Conservation (phyloP, 37 sponge, comb jelly and placozoan genomes). For the Dysidea cf. avara region DNA sequence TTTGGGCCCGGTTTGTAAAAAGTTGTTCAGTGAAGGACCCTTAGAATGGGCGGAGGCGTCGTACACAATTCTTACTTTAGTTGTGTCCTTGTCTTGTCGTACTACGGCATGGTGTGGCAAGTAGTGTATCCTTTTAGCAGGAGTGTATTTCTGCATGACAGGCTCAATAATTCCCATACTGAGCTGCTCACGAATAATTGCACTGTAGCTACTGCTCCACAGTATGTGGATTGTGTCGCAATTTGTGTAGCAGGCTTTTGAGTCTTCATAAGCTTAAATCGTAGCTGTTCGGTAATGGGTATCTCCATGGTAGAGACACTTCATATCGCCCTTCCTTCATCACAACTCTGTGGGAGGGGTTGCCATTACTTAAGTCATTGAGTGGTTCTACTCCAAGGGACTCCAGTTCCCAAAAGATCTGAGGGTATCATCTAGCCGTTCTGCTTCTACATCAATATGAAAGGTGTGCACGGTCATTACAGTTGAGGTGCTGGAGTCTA, state of each 20-base stretch:
- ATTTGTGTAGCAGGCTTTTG: background rate
- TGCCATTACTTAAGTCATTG: conserved; percentile 24
- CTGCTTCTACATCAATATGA: too few species aligned
- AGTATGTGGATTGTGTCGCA: background rate
- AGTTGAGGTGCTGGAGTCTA: background rate
- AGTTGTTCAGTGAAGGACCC: too few species aligned
- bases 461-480: conserved; percentile 6
- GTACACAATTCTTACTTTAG: too few species aligned
- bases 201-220: conserved; percentile 16
- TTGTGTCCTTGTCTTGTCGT: too few species aligned
- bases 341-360: background rate
- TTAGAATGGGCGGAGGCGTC: too few species aligned
- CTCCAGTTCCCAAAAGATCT: conserved; percentile 52
- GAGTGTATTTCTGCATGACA: too few species aligned
- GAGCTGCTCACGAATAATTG: background rate
- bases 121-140: too few species aligned
- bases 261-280: background rate
- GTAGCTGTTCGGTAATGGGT: background rate
- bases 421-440: conserved; percentile 16
- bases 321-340: background rate
- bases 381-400: conserved; percentile 10
- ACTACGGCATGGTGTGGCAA: too few species aligned
- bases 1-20: too few species aligned
- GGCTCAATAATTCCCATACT: too few species aligned
- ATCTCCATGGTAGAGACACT: background rate